Conservation (phyloP, 2,797 vertebrate genomes). For the Acanthis flammea region DNA sequence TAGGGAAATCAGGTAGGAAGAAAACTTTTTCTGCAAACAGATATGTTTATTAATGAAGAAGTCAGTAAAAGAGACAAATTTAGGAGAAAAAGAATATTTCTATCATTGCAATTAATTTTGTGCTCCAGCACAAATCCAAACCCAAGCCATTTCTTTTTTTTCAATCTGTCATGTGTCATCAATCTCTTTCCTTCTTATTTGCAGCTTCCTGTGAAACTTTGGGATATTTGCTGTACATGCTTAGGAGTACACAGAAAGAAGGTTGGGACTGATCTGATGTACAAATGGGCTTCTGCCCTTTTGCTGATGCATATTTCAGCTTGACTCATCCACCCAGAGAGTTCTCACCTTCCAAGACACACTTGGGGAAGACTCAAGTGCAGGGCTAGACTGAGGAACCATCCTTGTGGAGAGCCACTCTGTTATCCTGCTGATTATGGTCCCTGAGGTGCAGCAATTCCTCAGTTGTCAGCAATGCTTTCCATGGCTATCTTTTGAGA, state of each 20-base stretch:
- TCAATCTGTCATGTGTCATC: accelerated
- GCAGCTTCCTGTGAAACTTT: background rate
- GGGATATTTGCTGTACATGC: background rate
- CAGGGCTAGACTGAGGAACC: background rate
- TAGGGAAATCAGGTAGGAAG: background rate
- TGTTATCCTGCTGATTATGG: background rate
- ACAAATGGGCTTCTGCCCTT: background rate
- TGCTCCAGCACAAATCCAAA: background rate
- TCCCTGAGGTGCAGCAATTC: background rate
- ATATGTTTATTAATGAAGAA: background rate
- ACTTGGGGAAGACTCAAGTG: background rate
- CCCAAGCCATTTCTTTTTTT: background rate
- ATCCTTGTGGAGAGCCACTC: background rate
- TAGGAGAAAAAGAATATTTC: background rate
- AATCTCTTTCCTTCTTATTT: background rate
- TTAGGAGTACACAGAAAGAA: background rate
- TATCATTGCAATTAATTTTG: background rate
- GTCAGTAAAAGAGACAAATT: background rate
- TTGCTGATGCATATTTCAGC: background rate
- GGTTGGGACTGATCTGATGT: background rate
- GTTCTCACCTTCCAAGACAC: background rate
- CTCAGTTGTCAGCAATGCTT: background rate
- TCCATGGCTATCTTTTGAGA: background rate
- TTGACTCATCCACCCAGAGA: background rate
- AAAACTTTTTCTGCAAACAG: background rate